These are phyloP conservation scores for Chrysolina americana DNA, from an alignment of 2,888 invertebrate genomes.

Conservation along the genomic window DNA sequence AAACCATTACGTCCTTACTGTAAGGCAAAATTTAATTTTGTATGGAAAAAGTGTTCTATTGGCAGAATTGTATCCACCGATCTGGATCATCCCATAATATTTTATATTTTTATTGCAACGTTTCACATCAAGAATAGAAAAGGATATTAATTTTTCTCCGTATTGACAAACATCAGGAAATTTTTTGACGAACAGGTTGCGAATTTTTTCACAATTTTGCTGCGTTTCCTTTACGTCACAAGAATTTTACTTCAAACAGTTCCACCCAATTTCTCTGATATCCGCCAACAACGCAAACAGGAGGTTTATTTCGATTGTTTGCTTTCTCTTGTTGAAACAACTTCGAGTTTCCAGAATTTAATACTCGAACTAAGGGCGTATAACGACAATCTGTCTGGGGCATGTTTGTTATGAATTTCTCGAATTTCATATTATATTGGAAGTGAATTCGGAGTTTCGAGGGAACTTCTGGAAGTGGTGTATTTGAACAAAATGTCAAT, in stretches of 20 bases:
- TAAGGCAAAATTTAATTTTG: too few relatives aligned
- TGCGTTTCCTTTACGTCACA: neutral
- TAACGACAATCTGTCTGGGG: conserved; percentile 11
- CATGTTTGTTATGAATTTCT: conserved; percentile 28
- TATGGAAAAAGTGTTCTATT: too few relatives aligned
- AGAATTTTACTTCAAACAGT: neutral
- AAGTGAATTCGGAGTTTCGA: conserved; percentile 7
- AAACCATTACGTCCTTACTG: too few relatives aligned
- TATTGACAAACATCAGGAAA: too few relatives aligned
- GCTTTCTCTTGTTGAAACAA: conserved; percentile 18
- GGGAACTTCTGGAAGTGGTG: neutral
- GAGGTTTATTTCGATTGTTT: conserved; percentile 20
- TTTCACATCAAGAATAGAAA: too few relatives aligned
- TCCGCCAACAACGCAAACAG: conserved; percentile 17
- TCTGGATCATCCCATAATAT: too few relatives aligned
- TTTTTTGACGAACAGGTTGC: too few relatives aligned
- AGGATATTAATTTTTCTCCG: too few relatives aligned
- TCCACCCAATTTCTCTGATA: conserved; percentile 3
- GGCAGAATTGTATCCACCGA: too few relatives aligned
- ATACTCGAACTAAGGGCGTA: conserved; percentile 24
- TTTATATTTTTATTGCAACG: too few relatives aligned
- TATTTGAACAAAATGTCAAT: conserved; percentile 8
- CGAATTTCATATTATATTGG: conserved; percentile 14
- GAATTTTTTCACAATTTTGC: neutral
- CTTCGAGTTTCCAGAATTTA: conserved; percentile 24